A percentile compares a stretch with the other conserved stretches of the same genome.
phyloP scores from a whole-genome alignment of 2,113 vertebrate genomes.

The Lamprologus sp. region DNA sequence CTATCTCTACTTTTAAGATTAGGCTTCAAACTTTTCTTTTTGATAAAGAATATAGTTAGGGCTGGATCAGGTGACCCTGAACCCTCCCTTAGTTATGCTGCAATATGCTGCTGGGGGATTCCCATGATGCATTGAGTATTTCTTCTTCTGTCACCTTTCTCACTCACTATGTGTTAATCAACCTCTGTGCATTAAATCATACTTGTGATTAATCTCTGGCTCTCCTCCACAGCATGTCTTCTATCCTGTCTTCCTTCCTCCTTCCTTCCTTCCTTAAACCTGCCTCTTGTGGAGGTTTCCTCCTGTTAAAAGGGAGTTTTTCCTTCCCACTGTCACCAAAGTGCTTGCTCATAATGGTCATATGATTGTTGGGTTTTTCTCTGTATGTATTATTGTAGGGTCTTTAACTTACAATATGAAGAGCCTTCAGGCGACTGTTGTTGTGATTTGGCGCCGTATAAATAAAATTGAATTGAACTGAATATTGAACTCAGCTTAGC shows the following conservation, averaged over 20 bases:
- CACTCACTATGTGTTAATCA: not conserved
- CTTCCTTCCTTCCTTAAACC: too few relatives aligned
- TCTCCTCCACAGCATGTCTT: not conserved
- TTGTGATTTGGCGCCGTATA: not conserved
- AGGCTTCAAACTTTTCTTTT: not conserved
- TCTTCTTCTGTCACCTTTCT: not conserved
- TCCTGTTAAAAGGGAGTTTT: not conserved
- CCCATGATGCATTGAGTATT: not conserved
- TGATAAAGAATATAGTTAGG: not conserved
- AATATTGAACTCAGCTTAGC: not conserved
- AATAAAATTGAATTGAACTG: not conserved
- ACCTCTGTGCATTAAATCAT: not conserved
- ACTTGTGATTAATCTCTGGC: not conserved
- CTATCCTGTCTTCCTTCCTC: not conserved
- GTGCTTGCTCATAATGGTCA: not conserved
- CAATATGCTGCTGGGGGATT: not conserved
- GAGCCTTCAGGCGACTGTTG: not conserved
- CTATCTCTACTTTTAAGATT: not conserved
- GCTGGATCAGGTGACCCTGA: not conserved
- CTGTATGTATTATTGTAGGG: not conserved
- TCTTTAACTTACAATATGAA: not conserved
- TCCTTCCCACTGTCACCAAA: not conserved
- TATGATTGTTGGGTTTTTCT: not conserved
- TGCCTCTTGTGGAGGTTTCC: rapidly evolving
- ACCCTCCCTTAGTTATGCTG: not conserved